A percentile compares a stretch with the other conserved stretches of the same genome.
These are phyloP conservation scores for Enteromius fasciolatus DNA, from an alignment of 2,797 vertebrate species.

Conservation along the genomic window DNA sequence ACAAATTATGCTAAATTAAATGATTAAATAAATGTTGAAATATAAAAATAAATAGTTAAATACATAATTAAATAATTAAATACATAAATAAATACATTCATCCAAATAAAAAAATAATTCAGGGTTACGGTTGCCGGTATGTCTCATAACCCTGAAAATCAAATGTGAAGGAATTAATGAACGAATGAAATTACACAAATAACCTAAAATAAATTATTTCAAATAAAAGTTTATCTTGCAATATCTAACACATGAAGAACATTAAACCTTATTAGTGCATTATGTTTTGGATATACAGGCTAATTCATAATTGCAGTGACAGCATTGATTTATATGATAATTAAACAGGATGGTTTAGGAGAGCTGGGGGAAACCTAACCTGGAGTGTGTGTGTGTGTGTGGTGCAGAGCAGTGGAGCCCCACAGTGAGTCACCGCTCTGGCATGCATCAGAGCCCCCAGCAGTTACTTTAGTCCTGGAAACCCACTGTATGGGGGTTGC, in stretches of 20 bases:
- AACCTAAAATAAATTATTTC: neutral
- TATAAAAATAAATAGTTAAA: neutral
- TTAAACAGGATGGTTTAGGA: neutral
- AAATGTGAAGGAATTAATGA: neutral
- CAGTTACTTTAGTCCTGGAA: constrained; percentile 43
- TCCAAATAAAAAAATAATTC: neutral
- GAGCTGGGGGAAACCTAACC: constrained; percentile 28
- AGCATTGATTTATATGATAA: constrained; percentile 29
- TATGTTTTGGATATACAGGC: neutral
- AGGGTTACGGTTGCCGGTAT: neutral
- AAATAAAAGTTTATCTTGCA: neutral
- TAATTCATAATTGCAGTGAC: constrained; percentile 7
- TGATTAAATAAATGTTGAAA: neutral
- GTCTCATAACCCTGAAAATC: neutral
- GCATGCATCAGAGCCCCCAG: constrained; percentile 57
- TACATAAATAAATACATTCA: neutral
- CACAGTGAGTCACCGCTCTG: constrained; percentile 60
- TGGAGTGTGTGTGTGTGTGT: constrained; percentile 8
- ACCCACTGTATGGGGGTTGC: constrained; percentile 31
- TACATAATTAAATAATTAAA: neutral
- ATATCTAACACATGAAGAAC: neutral
- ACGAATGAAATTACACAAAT: neutral
- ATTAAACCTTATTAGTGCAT: neutral
- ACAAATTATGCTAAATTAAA: neutral
- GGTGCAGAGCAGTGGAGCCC: constrained; percentile 29